These are phyloP conservation scores for Tortricodes alternella DNA, from an alignment of 2,888 invertebrate species.

Conservation along the genomic window DNA sequence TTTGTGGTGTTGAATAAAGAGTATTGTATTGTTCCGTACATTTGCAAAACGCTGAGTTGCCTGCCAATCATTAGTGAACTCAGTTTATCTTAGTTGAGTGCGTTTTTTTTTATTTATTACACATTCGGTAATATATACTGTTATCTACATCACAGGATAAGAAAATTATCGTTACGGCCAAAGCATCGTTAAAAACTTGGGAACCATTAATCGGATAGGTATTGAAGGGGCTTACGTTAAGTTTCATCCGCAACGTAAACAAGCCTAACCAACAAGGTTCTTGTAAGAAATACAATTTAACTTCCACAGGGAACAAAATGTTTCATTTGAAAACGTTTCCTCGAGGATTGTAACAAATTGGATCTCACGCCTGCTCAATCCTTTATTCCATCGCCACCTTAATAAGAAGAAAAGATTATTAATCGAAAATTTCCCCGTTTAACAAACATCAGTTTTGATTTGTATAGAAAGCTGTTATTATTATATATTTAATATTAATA, in stretches of 20 bases:
- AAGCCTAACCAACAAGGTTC: slow-evolving; percentile 53
- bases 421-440: slow-evolving; percentile 69
- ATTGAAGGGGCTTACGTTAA: slow-evolving; percentile 58
- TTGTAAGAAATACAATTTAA: slow-evolving; percentile 76
- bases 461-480: slow-evolving; percentile 46
- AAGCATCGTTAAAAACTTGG: slow-evolving; percentile 37
- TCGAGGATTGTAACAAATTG: slow-evolving; percentile 75
- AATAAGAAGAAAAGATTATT: slow-evolving; percentile 72
- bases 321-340: slow-evolving; percentile 73
- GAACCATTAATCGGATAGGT: slow-evolving; percentile 49
- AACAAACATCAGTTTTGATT: slow-evolving; percentile 54
- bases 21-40: too few species aligned
- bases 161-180: too few species aligned
- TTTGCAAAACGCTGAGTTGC: too few species aligned
- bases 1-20: too few species aligned
- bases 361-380: slow-evolving; percentile 74
- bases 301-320: slow-evolving; percentile 68
- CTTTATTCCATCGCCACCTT: slow-evolving; percentile 72
- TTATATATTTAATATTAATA: slow-evolving; percentile 26
- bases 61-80: too few species aligned
- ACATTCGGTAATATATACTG: not conserved
- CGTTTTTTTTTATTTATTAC: too few species aligned
- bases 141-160: not conserved
- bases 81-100: too few species aligned
- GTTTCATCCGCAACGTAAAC: slow-evolving; percentile 54